Base-by-base conservation (phyloP, 92 coral and sea anemone species). In the Heliopora coerulea region DNA sequence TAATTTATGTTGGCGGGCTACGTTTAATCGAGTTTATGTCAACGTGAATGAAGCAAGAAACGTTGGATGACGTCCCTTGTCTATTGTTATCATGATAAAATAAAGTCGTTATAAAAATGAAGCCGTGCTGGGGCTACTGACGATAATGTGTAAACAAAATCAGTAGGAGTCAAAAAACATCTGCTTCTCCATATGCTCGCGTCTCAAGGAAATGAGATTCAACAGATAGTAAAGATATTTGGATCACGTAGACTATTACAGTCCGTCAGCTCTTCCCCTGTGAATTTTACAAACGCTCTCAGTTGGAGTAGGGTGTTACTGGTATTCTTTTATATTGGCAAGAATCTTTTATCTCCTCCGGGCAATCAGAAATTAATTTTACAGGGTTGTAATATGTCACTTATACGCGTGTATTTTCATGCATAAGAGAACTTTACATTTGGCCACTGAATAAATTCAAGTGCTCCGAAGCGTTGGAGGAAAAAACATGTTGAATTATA, bases 391-490 rank as follows among this genome's bases (percentile, higher is more conserved):
- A n/a, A n/a, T n/a, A n/a, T n/a, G n/a, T n/a, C n/a, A n/a, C n/a
- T n/a, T n/a, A n/a, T 8, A 2, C n/a, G 29, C 26, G 26, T 67
- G 20, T 44, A 17, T 67, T 28, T 31, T 44, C 14, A 24, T 29
- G 58, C 9, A 10, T 30, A 18, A 67, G 74, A 41, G 74, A 67
- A 67, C 32, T 24, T 10, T 34, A 15, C 74, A 67, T 54, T 24
- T 49, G 74, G 40, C 48, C 31, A 24, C 9, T 67, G 74, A 67
- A 67, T 46, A 67, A 49, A 67, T 65, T 67, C 74, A 67, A 49
- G 26, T 12, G 19, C 12, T 21, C 9, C 30, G 39, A 3, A 54
- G 41, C 41, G 26, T 35, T 39, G 48, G 41, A 24, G 48, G 19
- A 27, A 0, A n/a, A 5, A n/a, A n/a, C 20, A 8, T 40, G 19